Evolutionary conservation across 2,888 invertebrate species (phyloP), one percentile per base, ranked within the genome.

Genomic region (Tetramorium bicarinatum): DNA sequence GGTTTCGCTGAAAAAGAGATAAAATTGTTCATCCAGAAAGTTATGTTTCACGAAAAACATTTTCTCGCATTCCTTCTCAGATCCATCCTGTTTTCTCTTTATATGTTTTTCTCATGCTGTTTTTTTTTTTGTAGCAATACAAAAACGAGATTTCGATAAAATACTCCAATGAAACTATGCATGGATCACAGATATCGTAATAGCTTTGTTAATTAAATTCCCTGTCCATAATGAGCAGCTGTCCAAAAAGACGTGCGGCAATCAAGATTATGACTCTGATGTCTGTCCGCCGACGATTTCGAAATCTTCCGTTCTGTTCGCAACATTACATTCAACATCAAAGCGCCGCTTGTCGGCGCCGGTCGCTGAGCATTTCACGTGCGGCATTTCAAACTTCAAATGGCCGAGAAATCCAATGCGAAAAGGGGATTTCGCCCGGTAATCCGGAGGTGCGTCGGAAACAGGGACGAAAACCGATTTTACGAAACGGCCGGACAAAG

Each of bases 21-120:
- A 88, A 83, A 91, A 87, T 87, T 89, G 88, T 87, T 87, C 90
- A 82, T 87, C 87, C 91, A 90, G 91, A 92, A 93, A 93, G 92
- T 91, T 89, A 87, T 82, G 87, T 83, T 89, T 87, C 85, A 83
- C 82, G 82, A 84, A 18, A 85, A 89, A 88, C 85, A 85, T 87
- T 87, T 77, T 75, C 83, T 82, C 86, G 82, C 75, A 38, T 85
- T 77, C 13, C 34, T 75, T 69, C 82, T 79, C 72, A 47, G 18
- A 11, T 41, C 52, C 62, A 52, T n/a, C 9, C 64, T 15, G 11
- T 79, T 56, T 25, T n/a, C 13, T n/a, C 13, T 72, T 34, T 13
- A 25, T 25, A 18, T 15, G 8, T 34, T 21, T 41, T 38, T 1
- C 38, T 44, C 47, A 7, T 44, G 11, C 13, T 47, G 21, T 13